phyloP scores from a whole-genome alignment of 2,797 vertebrate species.

The Semaprochilodus insignis region DNA sequence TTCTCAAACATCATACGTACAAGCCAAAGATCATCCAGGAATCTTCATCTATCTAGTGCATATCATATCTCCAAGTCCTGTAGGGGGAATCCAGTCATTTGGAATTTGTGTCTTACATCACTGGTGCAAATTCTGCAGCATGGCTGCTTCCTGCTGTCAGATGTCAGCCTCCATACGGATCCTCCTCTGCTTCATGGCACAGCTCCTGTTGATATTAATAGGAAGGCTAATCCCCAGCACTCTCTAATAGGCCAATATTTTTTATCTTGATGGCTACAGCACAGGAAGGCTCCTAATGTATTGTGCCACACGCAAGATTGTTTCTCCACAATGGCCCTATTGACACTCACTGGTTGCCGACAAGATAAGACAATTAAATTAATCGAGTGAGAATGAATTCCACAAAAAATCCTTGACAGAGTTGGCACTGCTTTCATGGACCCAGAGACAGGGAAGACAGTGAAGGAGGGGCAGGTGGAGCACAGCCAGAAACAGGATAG shows the following conservation, averaged over 20 bases:
- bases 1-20: too few species aligned
- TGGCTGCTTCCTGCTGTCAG: constrained; percentile 28
- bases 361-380: constrained; percentile 43
- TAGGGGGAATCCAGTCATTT: not conserved
- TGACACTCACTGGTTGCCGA: constrained; percentile 30
- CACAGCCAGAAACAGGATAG: not conserved
- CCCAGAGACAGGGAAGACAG: not conserved
- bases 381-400: constrained; percentile 9
- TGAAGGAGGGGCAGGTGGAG: not conserved
- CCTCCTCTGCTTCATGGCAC: constrained; percentile 1
- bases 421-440: not conserved
- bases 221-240: constrained; percentile 15
- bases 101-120: not conserved
- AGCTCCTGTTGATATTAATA: constrained; percentile 27
- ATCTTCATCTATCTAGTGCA: too few species aligned
- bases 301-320: constrained; percentile 10
- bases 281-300: constrained; percentile 19
- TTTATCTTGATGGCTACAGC: constrained; percentile 32
- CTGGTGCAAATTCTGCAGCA: constrained; percentile 13
- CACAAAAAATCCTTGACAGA: not conserved
- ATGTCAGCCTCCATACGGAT: constrained; percentile 19
- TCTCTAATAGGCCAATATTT: constrained; percentile 17
- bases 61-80: not conserved
- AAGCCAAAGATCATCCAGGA: too few species aligned
- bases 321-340: constrained; percentile 27